A percentile compares a stretch with the other conserved stretches of the same genome.
phyloP scores from a whole-genome alignment of 2,888 invertebrate species.

The Lithodes maja region DNA sequence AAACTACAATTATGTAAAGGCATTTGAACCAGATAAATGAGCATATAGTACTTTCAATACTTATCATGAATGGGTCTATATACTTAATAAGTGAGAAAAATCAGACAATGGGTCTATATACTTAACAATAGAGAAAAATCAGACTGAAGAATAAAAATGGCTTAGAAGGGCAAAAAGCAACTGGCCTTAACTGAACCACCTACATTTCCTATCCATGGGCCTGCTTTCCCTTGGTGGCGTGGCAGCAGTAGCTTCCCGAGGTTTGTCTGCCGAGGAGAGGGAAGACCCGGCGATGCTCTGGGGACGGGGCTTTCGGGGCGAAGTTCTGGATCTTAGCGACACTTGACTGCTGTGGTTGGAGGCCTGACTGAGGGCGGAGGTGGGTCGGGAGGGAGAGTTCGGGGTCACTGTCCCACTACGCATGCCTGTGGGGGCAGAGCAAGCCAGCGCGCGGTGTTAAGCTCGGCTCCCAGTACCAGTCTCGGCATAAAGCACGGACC shows the following conservation, averaged over 20 bases:
- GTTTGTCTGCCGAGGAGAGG: slow-evolving; percentile 67
- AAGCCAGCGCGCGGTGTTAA: slow-evolving; percentile 63
- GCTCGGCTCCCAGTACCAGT: slow-evolving; percentile 49
- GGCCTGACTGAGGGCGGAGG: slow-evolving; percentile 88
- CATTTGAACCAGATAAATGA: too few relatives aligned
- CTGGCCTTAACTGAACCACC: slow-evolving; percentile 32
- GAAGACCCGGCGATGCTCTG: slow-evolving; percentile 76
- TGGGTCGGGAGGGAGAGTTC: slow-evolving; percentile 84
- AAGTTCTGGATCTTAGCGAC: slow-evolving; percentile 70
- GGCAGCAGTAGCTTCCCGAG: slow-evolving; percentile 51
- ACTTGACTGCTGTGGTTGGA: slow-evolving; percentile 67
- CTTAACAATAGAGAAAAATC: background rate
- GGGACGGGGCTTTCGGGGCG: slow-evolving; percentile 71
- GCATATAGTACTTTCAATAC: too few relatives aligned
- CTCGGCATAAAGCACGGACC: slow-evolving; percentile 34
- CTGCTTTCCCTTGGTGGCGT: slow-evolving; percentile 63
- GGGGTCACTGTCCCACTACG: slow-evolving; percentile 82
- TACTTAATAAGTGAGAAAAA: too few relatives aligned
- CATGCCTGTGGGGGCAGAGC: slow-evolving; percentile 68
- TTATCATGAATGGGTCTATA: too few relatives aligned
- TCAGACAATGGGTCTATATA: too few relatives aligned
- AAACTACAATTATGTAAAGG: background rate
- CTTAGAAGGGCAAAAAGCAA: slow-evolving; percentile 7
- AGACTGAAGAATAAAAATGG: background rate
- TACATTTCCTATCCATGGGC: slow-evolving; percentile 68